phyloP scores from a whole-genome alignment of 2,888 invertebrate genomes.

The Argyresthia albistria region DNA sequence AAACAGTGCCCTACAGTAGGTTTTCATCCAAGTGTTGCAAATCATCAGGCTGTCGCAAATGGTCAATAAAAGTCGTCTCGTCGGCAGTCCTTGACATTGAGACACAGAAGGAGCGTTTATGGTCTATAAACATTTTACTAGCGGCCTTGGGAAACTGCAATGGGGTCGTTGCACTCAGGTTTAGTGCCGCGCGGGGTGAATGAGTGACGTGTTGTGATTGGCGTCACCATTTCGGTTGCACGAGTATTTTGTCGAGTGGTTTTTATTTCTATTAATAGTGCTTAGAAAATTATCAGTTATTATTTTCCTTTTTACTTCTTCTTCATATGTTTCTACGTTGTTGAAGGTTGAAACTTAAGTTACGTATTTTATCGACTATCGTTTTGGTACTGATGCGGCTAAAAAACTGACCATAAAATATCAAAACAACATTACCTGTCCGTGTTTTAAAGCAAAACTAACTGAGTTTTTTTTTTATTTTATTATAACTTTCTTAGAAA shows the following conservation, averaged over 20 bases:
- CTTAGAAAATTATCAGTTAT: not conserved
- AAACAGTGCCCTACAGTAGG: not conserved
- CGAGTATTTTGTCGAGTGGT: not conserved
- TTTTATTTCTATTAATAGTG: not conserved
- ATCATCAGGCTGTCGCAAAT: conserved; percentile 30
- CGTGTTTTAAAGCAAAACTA: conserved; percentile 9
- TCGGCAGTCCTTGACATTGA: conserved; percentile 63
- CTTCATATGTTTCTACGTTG: too few relatives aligned
- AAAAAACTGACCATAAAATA: too few relatives aligned
- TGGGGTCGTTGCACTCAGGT: conserved; percentile 60
- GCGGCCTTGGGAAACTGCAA: conserved; percentile 68
- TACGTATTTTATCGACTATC: too few relatives aligned
- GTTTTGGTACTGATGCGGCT: too few relatives aligned
- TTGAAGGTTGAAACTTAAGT: too few relatives aligned
- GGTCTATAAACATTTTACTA: conserved; percentile 72
- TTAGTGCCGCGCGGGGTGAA: not conserved
- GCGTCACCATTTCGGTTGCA: not conserved
- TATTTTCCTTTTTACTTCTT: too few relatives aligned
- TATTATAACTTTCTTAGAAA: conserved; percentile 35
- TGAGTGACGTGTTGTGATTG: not conserved
- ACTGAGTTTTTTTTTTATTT: conserved; percentile 11
- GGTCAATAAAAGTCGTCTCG: conserved; percentile 59
- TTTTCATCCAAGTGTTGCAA: not conserved
- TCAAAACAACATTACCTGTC: conserved; percentile 15
- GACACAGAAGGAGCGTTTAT: conserved; percentile 67